Evolutionary conservation across 2,888 invertebrate genomes (phyloP), one percentile per base, ranked within the genome.

Genomic region (Thymelicus lineola): DNA sequence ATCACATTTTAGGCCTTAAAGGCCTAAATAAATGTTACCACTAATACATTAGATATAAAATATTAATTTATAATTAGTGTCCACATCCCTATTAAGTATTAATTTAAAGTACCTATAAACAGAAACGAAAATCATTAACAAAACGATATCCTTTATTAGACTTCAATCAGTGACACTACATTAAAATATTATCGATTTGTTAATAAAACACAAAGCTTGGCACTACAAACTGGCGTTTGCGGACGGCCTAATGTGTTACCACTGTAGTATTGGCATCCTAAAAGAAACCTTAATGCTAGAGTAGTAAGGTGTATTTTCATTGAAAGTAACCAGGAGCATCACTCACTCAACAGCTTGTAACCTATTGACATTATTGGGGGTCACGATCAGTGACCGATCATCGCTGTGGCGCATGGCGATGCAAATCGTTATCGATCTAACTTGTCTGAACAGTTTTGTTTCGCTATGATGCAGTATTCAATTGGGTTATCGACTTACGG

Each of bases 311-410:
- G 14, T n/a, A 45, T 35, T 67, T 67, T 67, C n/a, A 17, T 35
- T 7, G 15, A 36, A 42, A 15, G n/a, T 15, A 12, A 1, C 7
- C 45, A 53, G 55, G 35, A 15, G 7, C 60, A 61, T 55, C 53
- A 67, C 35, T 67, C 53, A 61, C 42, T 53, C 15, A 28, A 12
- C 68, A 74, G 70, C 71, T 66, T 63, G 64, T 74, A 75, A 75
- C 73, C 74, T 73, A 73, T 75, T 76, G 77, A 78, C 76, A 76
- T 77, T 77, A 77, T 77, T 75, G 75, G 74, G 76, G 76, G 79
- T 75, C 77, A 74, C 72, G 75, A 75, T 67, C 67, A 59, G 28
- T 55, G 67, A 61, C 67, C 67, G 67, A 61, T 67, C 61, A 61
- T 45, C 55, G 67, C 38, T 60, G 60, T 66, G 65, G 67, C 71